Evolutionary conservation across 1,140 invertebrate species (phyloP), one percentile per base, ranked within the genome.

Genomic region (Rhagoletis pomonella): DNA sequence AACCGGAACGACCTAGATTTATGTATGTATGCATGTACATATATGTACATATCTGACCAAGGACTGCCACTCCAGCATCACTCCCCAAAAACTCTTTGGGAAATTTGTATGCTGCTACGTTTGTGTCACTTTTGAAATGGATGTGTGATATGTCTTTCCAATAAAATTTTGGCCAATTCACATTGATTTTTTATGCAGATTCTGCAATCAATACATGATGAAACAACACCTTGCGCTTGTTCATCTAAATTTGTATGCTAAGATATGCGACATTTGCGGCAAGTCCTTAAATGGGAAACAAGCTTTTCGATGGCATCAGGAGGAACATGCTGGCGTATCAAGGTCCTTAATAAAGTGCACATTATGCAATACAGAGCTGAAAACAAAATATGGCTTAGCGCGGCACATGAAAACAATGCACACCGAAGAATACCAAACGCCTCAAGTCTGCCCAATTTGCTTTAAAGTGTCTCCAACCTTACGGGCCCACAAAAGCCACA

Each of bases 241-340:
- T 14, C 92, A 93, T 64, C 77, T 91, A 39, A 90, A 91, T 47
- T 88, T 89, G 19, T 92, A 91, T 85, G 89, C 90, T 29, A 92
- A 92, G 87, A 91, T 92, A 29, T 93, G 92, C 62, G 91, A 93
- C 47, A 89, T 92, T 12, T 93, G 92, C 7, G 92, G 91, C 1
- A 92, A 93, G 67, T 89, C 90, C 1, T 88, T 92, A 50, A 87
- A 89, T 0, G 90, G 90, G 0, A 87, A 89, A 0, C 90, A 90
- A 39, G 89, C 89, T 4, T 86, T 93, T 62, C 88, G 29, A 19
- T 88, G 91, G 1, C 92, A 93, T 87, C 86, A 90, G 86, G 90
- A 91, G 59, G 90, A 91, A 64, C 88, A 89, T 7, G 89, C 90
- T 1, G 86, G 84, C 0, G 89, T 89, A 2, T 89, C 89, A 2